Evolutionary conservation across 2,797 vertebrate genomes (phyloP).

Genomic region (Urosaurus nigricauda): DNA sequence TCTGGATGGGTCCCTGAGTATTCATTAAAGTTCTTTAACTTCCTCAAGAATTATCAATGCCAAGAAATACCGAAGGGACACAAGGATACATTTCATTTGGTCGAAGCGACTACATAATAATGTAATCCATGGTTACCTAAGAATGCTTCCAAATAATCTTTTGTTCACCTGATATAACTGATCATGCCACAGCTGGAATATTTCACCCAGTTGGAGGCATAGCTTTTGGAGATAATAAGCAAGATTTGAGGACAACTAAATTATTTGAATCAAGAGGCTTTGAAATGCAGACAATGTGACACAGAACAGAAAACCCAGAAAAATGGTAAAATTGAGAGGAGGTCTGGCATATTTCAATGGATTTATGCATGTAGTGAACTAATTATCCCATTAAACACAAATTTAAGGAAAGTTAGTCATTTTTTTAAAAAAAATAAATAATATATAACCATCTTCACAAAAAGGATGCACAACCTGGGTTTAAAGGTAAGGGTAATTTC

Average conservation of each 20-base stretch:
- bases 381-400: background rate
- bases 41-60: background rate
- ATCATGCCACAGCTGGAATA: conserved; percentile 5
- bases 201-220: conserved; percentile 5
- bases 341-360: background rate
- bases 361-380: background rate
- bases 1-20: background rate
- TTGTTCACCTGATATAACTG: background rate
- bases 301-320: background rate
- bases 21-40: background rate
- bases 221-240: conserved; percentile 8
- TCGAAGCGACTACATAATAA: background rate
- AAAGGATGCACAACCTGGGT: background rate
- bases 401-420: background rate
- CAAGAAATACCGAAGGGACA: background rate
- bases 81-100: conserved; percentile 3
- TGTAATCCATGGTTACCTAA: conserved; percentile 6
- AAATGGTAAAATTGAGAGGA: background rate
- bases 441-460: background rate
- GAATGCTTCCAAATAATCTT: conserved; percentile 20
- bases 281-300: conserved; percentile 5
- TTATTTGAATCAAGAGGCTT: conserved; percentile 14
- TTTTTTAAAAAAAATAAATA: background rate
- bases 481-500: too few species aligned
- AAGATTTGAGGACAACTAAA: background rate